Evolutionary conservation across 2,797 vertebrate genomes (phyloP).

Genomic region (Sebastes diaconus): DNA sequence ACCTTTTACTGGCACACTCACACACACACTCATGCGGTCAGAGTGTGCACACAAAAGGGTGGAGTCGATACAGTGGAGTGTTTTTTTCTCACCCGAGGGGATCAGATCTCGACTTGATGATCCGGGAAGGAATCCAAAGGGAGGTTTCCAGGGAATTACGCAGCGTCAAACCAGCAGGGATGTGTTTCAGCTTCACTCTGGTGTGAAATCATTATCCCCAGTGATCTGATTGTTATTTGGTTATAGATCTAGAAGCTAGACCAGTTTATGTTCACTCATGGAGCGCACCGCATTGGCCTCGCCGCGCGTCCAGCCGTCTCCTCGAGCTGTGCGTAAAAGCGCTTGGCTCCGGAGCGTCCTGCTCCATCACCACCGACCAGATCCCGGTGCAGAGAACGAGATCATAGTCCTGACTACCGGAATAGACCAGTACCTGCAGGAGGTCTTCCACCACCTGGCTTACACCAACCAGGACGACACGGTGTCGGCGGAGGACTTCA

Average conservation of each 20-base stretch:
- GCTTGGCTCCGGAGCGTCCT: constrained; percentile 82
- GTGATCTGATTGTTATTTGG: neutral
- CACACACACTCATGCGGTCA: neutral
- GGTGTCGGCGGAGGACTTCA: constrained; percentile 80
- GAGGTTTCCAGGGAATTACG: constrained; percentile 1
- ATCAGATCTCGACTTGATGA: constrained; percentile 32
- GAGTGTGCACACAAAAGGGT: constrained; percentile 47
- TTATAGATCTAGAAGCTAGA: neutral
- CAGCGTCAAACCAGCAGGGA: neutral
- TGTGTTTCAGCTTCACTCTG: neutral
- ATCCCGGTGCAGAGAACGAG: constrained; percentile 77
- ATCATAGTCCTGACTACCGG: constrained; percentile 84
- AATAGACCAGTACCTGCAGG: constrained; percentile 85
- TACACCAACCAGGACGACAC: constrained; percentile 65
- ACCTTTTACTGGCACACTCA: neutral
- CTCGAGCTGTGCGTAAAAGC: constrained; percentile 74
- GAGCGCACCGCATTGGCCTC: constrained; percentile 14
- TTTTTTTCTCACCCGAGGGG: neutral
- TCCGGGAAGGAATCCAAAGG: constrained; percentile 1
- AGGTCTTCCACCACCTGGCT: constrained; percentile 85
- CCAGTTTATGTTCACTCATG: constrained; percentile 24
- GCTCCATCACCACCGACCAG: constrained; percentile 76
- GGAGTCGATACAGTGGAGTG: constrained; percentile 46
- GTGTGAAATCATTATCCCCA: neutral
- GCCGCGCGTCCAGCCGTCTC: constrained; percentile 31